Evolutionary conservation across 2,888 invertebrate genomes (phyloP).

Genomic region (Apodemia mormo): DNA sequence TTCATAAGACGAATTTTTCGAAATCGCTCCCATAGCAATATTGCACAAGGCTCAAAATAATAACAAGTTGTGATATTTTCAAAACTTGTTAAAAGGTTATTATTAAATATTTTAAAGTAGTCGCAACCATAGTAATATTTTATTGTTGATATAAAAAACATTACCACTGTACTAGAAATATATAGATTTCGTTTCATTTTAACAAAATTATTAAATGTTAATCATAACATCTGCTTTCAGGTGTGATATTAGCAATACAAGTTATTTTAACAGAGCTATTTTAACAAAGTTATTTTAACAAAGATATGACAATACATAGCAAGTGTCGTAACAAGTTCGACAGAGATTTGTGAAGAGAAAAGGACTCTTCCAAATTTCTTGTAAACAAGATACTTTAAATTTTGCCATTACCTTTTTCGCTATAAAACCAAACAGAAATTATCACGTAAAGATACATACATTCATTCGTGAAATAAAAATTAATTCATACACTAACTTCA

Average conservation of each 20-base stretch:
- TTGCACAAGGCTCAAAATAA: not conserved
- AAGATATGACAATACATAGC: too few species aligned
- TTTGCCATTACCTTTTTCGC: not conserved
- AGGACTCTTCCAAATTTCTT: too few species aligned
- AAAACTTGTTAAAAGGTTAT: too few species aligned
- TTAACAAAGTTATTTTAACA: not conserved
- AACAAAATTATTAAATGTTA: too few species aligned
- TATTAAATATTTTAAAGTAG: not conserved
- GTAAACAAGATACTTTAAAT: not conserved
- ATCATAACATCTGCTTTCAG: too few species aligned
- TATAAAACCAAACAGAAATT: not conserved
- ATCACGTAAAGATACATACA: not conserved
- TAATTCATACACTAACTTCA: not conserved
- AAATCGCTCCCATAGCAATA: not conserved
- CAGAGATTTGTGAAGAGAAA: too few species aligned
- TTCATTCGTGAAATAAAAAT: slow-evolving; percentile 6
- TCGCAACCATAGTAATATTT: not conserved
- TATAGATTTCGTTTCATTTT: not conserved
- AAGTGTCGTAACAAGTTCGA: not conserved
- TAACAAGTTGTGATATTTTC: not conserved
- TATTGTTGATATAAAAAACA: not conserved
- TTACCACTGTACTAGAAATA: not conserved
- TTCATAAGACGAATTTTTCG: too few species aligned
- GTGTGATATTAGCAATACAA: too few species aligned
- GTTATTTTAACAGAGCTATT: not conserved